Percentiles rank a stretch among this genome's conserved stretches.
Conservation (phyloP, 1,140 invertebrate species). For the Hyphantria cunea region DNA sequence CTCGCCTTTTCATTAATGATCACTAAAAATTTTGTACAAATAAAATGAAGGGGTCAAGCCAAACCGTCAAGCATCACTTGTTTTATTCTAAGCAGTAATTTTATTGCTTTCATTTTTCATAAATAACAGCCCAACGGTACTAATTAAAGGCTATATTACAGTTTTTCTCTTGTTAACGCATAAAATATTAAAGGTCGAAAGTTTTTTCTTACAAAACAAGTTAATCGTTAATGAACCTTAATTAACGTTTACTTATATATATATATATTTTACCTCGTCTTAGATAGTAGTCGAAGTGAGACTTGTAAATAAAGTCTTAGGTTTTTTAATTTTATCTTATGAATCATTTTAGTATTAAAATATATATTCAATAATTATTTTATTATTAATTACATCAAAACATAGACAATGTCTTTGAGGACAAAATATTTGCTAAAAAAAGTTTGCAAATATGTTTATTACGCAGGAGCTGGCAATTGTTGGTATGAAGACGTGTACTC, state of each 20-base stretch:
- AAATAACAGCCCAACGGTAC: conserved; percentile 13
- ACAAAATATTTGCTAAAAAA: conserved; percentile 52
- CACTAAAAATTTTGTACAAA: not conserved
- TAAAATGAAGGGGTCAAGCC: not conserved
- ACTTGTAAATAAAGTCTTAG: not conserved
- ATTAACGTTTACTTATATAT: not conserved
- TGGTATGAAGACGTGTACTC: conserved; percentile 56
- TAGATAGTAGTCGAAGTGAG: too few species aligned
- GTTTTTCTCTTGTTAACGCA: conserved; percentile 7
- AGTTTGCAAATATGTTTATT: conserved; percentile 63
- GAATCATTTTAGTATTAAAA: too few species aligned
- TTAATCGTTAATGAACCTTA: conserved; percentile 5
- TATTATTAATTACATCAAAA: not conserved
- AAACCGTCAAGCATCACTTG: not conserved
- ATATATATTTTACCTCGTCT: not conserved
- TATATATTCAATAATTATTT: too few species aligned
- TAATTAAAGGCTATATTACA: conserved; percentile 18
- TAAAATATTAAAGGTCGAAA: conserved; percentile 11
- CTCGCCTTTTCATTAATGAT: too few species aligned
- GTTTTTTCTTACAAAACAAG: conserved; percentile 12
- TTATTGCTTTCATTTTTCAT: conserved; percentile 4
- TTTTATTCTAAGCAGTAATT: not conserved
- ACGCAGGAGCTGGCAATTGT: conserved; percentile 61
- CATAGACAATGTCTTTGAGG: conserved; percentile 48
- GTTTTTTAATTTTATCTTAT: not conserved